These are phyloP conservation scores for Tetrao urogallus DNA, from an alignment of 2,113 vertebrate genomes.

Conservation along the genomic window DNA sequence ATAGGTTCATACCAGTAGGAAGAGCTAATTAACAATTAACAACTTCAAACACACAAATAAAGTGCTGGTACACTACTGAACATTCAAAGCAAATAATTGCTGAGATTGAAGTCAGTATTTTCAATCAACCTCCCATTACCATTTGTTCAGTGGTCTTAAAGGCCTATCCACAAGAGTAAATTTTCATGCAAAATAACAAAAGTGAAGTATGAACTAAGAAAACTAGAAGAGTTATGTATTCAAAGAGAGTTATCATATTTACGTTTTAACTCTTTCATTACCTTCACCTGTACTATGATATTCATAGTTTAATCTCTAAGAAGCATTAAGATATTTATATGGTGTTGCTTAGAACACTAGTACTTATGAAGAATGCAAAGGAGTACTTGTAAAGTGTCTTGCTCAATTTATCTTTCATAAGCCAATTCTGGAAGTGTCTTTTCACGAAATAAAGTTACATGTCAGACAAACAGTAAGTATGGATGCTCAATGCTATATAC, in stretches of 20 bases:
- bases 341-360: not conserved
- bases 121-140: not conserved
- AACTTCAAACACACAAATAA: conserved; percentile 8
- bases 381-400: not conserved
- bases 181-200: not conserved
- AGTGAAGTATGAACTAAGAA: not conserved
- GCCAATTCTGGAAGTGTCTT: not conserved
- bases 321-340: not conserved
- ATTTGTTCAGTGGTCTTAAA: not conserved
- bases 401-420: not conserved
- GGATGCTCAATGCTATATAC: not conserved
- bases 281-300: not conserved
- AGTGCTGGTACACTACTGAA: not conserved
- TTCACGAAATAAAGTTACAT: not conserved
- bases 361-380: not conserved
- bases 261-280: not conserved
- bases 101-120: not conserved
- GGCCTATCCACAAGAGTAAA: not conserved
- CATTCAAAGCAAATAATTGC: not conserved
- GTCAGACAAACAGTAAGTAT: not conserved
- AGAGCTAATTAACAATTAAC: conserved; percentile 27
- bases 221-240: not conserved
- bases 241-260: not conserved
- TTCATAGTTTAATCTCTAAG: not conserved
- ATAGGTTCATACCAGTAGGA: conserved; percentile 1